Evolutionary conservation across 2,113 vertebrate genomes (phyloP).

Genomic region (Ailuropoda melanoleuca): DNA sequence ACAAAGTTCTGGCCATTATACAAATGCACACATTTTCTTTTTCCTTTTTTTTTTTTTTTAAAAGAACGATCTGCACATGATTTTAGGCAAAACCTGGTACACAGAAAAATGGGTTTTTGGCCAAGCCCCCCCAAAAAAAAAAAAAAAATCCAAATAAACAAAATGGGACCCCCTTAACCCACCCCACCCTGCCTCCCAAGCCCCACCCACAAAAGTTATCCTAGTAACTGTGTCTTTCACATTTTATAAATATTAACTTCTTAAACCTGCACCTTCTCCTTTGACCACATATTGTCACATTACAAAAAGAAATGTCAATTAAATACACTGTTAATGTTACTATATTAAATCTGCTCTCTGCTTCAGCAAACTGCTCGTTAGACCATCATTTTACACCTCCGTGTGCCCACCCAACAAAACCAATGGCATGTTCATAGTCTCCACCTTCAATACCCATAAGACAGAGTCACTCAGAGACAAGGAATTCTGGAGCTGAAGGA

Average conservation of each 20-base stretch:
- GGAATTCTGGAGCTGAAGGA: constrained; percentile 84
- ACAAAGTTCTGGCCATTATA: constrained; percentile 85
- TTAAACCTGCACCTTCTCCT: constrained; percentile 87
- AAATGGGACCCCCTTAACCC: constrained; percentile 69
- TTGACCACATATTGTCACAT: constrained; percentile 88
- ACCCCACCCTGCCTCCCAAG: constrained; percentile 79
- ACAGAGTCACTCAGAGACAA: constrained; percentile 84
- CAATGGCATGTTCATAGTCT: constrained; percentile 68
- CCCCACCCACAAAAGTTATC: constrained; percentile 84
- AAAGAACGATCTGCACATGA: constrained; percentile 81
- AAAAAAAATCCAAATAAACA: constrained; percentile 78
- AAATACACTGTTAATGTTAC: constrained; percentile 93
- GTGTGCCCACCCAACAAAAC: constrained; percentile 78
- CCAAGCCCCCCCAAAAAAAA: constrained; percentile 83
- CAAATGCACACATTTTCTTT: constrained; percentile 78
- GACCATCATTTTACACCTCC: constrained; percentile 79
- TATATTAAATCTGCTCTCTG: constrained; percentile 87
- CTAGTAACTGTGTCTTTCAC: constrained; percentile 89
- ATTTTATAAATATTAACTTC: constrained; percentile 93
- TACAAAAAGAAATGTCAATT: constrained; percentile 93
- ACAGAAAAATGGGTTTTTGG: constrained; percentile 85
- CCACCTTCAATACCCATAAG: constrained; percentile 64
- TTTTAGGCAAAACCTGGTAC: constrained; percentile 88
- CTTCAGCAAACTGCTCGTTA: constrained; percentile 80
- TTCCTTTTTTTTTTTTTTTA: not conserved